Evolutionary conservation across 2,113 vertebrate species (phyloP).

Genomic region (Plectropomus leopardus): DNA sequence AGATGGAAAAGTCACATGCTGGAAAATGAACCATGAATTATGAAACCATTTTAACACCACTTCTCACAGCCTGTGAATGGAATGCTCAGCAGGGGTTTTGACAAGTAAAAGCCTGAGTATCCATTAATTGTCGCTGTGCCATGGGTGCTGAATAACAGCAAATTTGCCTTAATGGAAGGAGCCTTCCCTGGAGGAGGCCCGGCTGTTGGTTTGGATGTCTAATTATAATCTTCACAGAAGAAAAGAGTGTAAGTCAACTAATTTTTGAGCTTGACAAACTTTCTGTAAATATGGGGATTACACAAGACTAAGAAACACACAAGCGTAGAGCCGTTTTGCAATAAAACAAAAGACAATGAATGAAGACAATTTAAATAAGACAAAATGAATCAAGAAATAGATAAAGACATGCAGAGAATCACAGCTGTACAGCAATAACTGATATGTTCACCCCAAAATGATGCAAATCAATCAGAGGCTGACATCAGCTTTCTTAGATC

Average conservation of each 20-base stretch:
- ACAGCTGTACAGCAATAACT: neutral
- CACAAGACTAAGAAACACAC: neutral
- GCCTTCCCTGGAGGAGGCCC: conserved; percentile 18
- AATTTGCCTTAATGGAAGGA: conserved; percentile 60
- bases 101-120: conserved; percentile 67
- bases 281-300: conserved; percentile 48
- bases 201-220: conserved; percentile 45
- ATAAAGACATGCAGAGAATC: no score
- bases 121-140: conserved; percentile 69
- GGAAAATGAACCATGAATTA: conserved; percentile 64
- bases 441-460: no score
- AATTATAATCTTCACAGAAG: conserved; percentile 60
- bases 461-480: no score
- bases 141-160: conserved; percentile 50
- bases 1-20: conserved; percentile 37
- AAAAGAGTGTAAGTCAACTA: conserved; percentile 50
- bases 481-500: no score
- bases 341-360: neutral
- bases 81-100: conserved; percentile 49
- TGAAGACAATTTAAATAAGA: neutral
- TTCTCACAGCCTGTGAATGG: conserved; percentile 49
- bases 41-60: conserved; percentile 62
- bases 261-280: conserved; percentile 53
- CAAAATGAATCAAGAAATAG: neutral
- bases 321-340: neutral